Evolutionary conservation across 2,888 invertebrate species (phyloP).

Genomic region (Apantesis nais): DNA sequence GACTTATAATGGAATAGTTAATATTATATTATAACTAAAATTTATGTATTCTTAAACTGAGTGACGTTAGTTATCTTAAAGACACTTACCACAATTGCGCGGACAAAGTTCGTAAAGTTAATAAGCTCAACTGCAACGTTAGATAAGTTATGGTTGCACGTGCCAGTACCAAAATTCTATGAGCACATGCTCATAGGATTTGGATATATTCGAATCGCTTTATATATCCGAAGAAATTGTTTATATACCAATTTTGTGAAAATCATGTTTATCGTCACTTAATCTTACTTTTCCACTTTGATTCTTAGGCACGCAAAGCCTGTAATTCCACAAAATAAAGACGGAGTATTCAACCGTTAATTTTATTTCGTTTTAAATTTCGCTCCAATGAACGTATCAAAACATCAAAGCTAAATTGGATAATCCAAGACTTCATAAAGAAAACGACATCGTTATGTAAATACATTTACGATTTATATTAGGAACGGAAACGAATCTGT

Average conservation of each 20-base stretch:
- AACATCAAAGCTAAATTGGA: conserved; percentile 41
- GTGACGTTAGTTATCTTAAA: not conserved
- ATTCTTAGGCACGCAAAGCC: not conserved
- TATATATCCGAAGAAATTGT: not conserved
- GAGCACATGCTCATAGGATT: not conserved
- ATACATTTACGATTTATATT: conserved; percentile 47
- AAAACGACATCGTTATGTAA: conserved; percentile 41
- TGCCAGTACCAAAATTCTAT: not conserved
- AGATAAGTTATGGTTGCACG: not conserved
- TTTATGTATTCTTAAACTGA: not conserved
- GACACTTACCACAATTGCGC: not conserved
- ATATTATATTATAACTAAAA: not conserved
- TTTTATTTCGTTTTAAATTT: conserved; percentile 21
- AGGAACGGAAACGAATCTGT: conserved; percentile 31
- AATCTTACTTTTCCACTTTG: not conserved
- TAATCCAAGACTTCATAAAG: conserved; percentile 43
- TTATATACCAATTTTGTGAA: not conserved
- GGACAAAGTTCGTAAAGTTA: not conserved
- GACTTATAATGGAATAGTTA: not conserved
- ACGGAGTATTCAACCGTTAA: conserved; percentile 16
- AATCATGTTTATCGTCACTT: not conserved
- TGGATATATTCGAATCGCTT: no score
- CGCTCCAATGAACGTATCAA: conserved; percentile 17
- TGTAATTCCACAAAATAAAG: conserved; percentile 6
- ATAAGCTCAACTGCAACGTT: not conserved